A percentile compares a stretch with the other conserved stretches of the same genome.
Conservation (phyloP, 1,140 invertebrate species). For the Doryteuthis pealeii region DNA sequence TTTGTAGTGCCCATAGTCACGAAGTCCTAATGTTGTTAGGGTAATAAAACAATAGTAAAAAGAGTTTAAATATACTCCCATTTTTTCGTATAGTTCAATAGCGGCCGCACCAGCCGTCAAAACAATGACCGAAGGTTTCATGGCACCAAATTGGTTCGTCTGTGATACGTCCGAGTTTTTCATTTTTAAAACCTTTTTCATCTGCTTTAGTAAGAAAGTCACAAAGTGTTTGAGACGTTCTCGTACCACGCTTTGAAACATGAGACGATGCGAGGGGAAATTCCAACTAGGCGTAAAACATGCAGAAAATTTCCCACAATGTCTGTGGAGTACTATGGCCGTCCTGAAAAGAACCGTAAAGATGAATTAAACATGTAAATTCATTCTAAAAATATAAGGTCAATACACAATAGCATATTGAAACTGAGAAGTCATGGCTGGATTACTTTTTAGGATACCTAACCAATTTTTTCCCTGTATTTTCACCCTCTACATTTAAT, state of each 20-base stretch:
- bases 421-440: too few relatives aligned
- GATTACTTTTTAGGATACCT: too few relatives aligned
- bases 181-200: constrained; percentile 53
- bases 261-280: constrained; percentile 58
- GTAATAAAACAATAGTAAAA: constrained; percentile 99
- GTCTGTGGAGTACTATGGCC: constrained; percentile 64
- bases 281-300: constrained; percentile 60
- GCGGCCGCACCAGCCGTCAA: constrained; percentile 94
- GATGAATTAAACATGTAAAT: too few relatives aligned
- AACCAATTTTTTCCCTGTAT: too few relatives aligned
- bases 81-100: constrained; percentile 91
- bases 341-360: constrained; percentile 54
- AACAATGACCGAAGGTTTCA: constrained; percentile 91
- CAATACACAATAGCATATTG: too few relatives aligned
- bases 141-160: constrained; percentile 94
- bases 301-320: constrained; percentile 59
- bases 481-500: too few relatives aligned
- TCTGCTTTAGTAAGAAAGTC: constrained; percentile 52
- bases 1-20: constrained; percentile 74
- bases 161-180: constrained; percentile 75
- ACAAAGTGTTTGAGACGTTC: constrained; percentile 60
- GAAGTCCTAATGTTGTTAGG: constrained; percentile 89
- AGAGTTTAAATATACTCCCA: constrained; percentile 98
- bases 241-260: constrained; percentile 62
- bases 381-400: too few relatives aligned